A percentile compares a stretch with the other conserved stretches of the same genome.
These are phyloP conservation scores for Drosophila nasuta DNA, from an alignment of 1,140 invertebrate genomes.

Conservation along the genomic window DNA sequence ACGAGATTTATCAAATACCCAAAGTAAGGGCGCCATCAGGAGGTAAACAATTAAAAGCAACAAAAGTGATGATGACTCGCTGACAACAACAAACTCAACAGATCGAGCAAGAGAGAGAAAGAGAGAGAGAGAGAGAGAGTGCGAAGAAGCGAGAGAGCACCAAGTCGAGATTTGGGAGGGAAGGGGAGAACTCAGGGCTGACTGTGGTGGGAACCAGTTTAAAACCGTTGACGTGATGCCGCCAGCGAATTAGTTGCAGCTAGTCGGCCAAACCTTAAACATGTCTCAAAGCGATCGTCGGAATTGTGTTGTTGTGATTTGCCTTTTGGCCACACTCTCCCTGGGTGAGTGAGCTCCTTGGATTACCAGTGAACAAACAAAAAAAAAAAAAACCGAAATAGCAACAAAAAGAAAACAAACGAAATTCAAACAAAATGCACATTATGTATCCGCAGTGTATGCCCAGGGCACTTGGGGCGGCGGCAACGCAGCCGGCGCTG, in stretches of 20 bases:
- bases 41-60: conserved; percentile 67
- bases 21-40: conserved; percentile 23
- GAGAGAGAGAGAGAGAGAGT: neutral
- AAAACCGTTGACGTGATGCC: conserved; percentile 62
- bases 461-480: conserved; percentile 34
- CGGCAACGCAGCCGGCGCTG: conserved; percentile 26
- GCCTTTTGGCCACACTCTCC: conserved; percentile 41
- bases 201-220: conserved; percentile 62
- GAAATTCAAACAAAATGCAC: too few relatives aligned
- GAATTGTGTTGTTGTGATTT: conserved; percentile 27
- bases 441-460: conserved; percentile 18
- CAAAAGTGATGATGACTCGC: conserved; percentile 23
- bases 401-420: too few relatives aligned
- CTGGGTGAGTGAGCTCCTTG: conserved; percentile 52
- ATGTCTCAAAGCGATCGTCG: conserved; percentile 56
- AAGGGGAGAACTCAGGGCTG: too few relatives aligned
- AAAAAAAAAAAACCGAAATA: too few relatives aligned
- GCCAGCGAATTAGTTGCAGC: conserved; percentile 67
- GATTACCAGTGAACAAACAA: conserved; percentile 41
- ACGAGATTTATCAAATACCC: neutral
- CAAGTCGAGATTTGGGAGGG: neutral
- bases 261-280: conserved; percentile 54
- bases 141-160: neutral
- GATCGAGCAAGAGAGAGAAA: neutral
- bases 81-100: conserved; percentile 36